Percentiles rank a stretch among this genome's conserved stretches.
These are phyloP conservation scores for Hystrix brachyura DNA, from an alignment of 2,113 vertebrate species.

Conservation along the genomic window DNA sequence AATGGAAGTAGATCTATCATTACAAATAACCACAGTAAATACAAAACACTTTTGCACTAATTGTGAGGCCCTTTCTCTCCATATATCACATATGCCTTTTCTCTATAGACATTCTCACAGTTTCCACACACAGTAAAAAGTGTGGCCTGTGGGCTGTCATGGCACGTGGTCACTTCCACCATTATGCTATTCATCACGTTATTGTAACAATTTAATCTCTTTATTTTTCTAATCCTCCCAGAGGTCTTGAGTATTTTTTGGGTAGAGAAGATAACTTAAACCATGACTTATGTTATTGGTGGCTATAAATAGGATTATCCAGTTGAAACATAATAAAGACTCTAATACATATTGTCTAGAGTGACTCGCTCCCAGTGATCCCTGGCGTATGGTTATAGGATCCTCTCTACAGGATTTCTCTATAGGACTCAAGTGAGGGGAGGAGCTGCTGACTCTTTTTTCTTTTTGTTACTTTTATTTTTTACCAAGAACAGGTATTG, in stretches of 20 bases:
- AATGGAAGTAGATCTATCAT: background rate
- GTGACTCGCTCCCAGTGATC: background rate
- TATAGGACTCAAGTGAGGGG: background rate
- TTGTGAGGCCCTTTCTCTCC: background rate
- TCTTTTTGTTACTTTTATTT: background rate
- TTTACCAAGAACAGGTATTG: too few species aligned
- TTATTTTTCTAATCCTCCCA: background rate
- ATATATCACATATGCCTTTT: background rate
- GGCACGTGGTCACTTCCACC: background rate
- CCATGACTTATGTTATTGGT: background rate
- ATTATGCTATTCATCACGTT: background rate
- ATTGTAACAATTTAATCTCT: background rate
- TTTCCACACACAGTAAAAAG: background rate
- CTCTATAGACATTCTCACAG: background rate
- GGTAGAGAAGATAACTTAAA: background rate
- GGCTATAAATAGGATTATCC: background rate
- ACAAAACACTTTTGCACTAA: background rate
- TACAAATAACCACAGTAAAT: background rate
- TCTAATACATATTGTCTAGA: background rate
- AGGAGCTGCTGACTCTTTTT: background rate
- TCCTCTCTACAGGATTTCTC: background rate
- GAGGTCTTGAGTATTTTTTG: background rate
- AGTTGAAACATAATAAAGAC: background rate
- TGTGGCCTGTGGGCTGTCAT: rapidly evolving
- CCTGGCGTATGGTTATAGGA: background rate